These are phyloP conservation scores for Daptonema setosum DNA, from an alignment of 2,888 invertebrate genomes.

Conservation along the genomic window DNA sequence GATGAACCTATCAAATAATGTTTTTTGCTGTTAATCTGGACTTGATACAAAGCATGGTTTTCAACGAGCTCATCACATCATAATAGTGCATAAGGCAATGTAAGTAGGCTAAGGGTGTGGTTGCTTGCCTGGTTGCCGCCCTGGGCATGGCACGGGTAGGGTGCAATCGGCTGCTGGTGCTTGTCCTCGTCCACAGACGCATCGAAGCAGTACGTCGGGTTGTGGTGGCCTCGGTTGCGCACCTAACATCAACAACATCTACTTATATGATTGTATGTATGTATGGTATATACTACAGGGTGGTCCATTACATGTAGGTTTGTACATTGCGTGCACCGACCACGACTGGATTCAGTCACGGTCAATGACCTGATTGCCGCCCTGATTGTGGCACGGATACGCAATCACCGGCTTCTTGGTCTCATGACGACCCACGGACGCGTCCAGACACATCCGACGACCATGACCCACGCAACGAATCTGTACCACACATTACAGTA, in stretches of 20 bases:
- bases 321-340: too few species aligned
- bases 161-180: conserved; percentile 23
- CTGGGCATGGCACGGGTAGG: conserved; percentile 26
- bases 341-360: too few species aligned
- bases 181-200: conserved; percentile 22
- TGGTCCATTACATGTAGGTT: too few species aligned
- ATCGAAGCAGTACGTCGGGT: conserved; percentile 20
- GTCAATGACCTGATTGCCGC: conserved; percentile 99
- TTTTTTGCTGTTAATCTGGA: too few species aligned
- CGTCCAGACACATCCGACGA: conserved; percentile 71
- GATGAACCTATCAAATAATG: too few species aligned
- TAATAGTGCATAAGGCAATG: too few species aligned
- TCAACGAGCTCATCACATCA: too few species aligned
- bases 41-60: too few species aligned
- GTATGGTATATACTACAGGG: not conserved
- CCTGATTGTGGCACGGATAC: conserved; percentile 94
- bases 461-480: not conserved
- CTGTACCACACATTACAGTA: too few species aligned
- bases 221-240: conserved; percentile 7
- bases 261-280: too few species aligned
- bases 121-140: conserved; percentile 29
- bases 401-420: conserved; percentile 84
- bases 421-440: conserved; percentile 72
- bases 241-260: not conserved
- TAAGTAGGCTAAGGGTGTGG: too few species aligned